Evolutionary conservation across 2,888 invertebrate species (phyloP), one percentile per base, ranked within the genome.

Genomic region (Scrobipalpa atriplicella): DNA sequence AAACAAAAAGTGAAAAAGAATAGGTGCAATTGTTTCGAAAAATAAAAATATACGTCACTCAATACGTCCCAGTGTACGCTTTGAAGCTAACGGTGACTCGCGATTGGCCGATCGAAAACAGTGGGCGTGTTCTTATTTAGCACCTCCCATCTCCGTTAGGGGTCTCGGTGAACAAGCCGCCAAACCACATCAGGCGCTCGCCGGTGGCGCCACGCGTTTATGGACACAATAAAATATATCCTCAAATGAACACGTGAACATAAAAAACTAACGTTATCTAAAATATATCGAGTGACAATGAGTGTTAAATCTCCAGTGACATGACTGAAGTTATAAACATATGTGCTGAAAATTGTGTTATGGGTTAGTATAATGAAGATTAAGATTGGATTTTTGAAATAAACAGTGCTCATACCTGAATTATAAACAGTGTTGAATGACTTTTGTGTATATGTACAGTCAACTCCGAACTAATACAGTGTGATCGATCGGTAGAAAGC

Each of bases 171-270:
- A 78, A 77, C 76, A 78, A 78, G 84, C 80, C 79, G 76, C 80
- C 90, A 92, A 89, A 91, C 88, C 86, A 87, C 85, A 86, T 81
- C 87, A 83, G 87, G 92, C 93, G 92, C 90, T 89, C 78, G 91
- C 79, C 83, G 87, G 81, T 81, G 78, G 90, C 91, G 91, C 92
- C 90, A 85, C 89, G 90, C 87, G 85, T 79, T 78, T 72, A 74
- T 69, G 76, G 78, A 82, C 73, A 74, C 88, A 87, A 76, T 76
- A 65, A 66, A 68, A 52, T 66, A 71, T 71, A 75, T 73, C 74
- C 71, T 74, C 70, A 72, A 74, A 72, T 66, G 62, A 68, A 71
- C 73, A 69, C 68, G 68, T 72, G 69, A 71, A 74, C 71, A 75
- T 68, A 68, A 71, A 77, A 76, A 67, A 72, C 66, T 64, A 68